Conservation (phyloP, 1,140 invertebrate genomes). For the Drosophila tristis region DNA sequence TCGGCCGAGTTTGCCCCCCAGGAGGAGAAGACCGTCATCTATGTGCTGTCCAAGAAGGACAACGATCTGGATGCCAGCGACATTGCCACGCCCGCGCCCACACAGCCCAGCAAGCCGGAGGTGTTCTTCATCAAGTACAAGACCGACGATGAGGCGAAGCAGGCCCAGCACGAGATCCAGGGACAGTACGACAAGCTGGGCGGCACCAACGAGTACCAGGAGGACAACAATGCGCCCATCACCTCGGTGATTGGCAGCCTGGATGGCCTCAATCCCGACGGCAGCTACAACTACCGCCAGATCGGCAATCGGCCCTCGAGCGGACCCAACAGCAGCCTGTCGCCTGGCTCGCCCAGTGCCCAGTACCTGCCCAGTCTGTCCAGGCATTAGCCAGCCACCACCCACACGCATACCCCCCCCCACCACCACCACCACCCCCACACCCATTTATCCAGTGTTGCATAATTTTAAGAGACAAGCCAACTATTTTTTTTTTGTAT, state of each 20-base stretch:
- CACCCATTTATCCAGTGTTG: conserved; percentile 41
- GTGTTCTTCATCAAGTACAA: conserved; percentile 91
- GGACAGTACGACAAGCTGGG: conserved; percentile 82
- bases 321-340: no score
- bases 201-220: conserved; percentile 77
- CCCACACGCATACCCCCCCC: neutral
- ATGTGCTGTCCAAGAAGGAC: conserved; percentile 93
- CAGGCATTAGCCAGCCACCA: conserved; percentile 48
- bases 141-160: conserved; percentile 86
- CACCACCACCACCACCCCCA: conserved; percentile 2
- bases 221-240: conserved; percentile 75
- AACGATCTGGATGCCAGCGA: conserved; percentile 86
- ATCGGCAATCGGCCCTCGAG: conserved; percentile 44
- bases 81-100: conserved; percentile 90
- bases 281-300: conserved; percentile 78
- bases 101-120: conserved; percentile 89
- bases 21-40: conserved; percentile 94
- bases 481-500: conserved; percentile 31
- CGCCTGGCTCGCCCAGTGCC: conserved; percentile 19
- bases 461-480: conserved; percentile 63
- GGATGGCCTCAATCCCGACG: conserved; percentile 77
- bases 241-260: conserved; percentile 79
- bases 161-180: conserved; percentile 82
- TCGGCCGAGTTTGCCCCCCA: conserved; percentile 84
- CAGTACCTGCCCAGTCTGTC: conserved; percentile 68